Conservation (phyloP, 1,140 invertebrate species). For the Arctopsyche grandis region DNA sequence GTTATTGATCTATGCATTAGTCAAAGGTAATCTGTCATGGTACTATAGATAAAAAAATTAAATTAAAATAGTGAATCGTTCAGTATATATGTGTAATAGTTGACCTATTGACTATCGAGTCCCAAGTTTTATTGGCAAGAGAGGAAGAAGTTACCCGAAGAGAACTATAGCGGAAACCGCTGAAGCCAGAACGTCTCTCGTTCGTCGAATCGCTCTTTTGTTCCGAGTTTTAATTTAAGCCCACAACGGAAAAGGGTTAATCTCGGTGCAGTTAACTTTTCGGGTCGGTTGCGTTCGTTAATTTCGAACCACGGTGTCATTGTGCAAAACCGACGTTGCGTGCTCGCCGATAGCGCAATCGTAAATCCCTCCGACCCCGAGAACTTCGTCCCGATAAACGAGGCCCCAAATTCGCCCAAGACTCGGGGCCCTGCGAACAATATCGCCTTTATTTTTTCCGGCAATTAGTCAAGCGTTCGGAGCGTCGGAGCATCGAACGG, state of each 20-base stretch:
- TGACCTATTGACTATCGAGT: too few relatives aligned
- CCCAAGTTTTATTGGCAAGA: too few relatives aligned
- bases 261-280: slow-evolving; percentile 29
- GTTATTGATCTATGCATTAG: too few relatives aligned
- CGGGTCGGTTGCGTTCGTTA: slow-evolving; percentile 10
- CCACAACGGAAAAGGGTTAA: slow-evolving; percentile 3
- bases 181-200: neutral
- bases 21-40: too few relatives aligned
- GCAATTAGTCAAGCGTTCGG: neutral
- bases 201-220: neutral
- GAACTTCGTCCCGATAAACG: neutral
- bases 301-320: neutral
- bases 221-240: slow-evolving; percentile 10
- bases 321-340: neutral
- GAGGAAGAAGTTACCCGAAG: too few relatives aligned
- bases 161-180: too few relatives aligned
- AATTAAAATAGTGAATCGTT: too few relatives aligned
- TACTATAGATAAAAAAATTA: too few relatives aligned
- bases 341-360: neutral
- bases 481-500: neutral
- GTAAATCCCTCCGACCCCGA: neutral
- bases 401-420: neutral
- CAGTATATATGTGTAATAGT: neutral
- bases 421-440: neutral
- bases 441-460: neutral